phyloP scores from a whole-genome alignment of 1,140 invertebrate genomes.

The Artemia franciscana region DNA sequence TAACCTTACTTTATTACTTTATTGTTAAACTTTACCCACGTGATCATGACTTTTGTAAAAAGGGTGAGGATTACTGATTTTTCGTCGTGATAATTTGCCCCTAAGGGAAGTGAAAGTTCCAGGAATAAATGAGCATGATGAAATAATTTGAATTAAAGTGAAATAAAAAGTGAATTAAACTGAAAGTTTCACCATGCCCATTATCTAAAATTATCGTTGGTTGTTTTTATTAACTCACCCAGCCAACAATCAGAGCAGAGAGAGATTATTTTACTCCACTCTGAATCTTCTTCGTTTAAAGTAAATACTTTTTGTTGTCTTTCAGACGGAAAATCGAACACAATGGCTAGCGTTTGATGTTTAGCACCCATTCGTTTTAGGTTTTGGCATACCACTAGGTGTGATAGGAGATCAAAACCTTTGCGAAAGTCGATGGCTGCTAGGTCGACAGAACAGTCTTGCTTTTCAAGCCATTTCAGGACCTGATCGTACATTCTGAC shows the following conservation, averaged over 20 bases:
- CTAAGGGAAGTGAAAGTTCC: not conserved
- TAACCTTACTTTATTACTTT: too few species aligned
- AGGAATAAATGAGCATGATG: not conserved
- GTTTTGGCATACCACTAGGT: too few species aligned
- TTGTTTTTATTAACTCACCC: not conserved
- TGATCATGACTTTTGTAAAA: not conserved
- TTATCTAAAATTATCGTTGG: not conserved
- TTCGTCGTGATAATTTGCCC: not conserved
- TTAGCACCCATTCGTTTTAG: too few species aligned
- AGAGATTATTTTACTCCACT: not conserved
- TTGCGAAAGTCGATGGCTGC: too few species aligned
- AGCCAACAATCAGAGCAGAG: not conserved
- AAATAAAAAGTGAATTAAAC: too few species aligned
- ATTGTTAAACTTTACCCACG: not conserved
- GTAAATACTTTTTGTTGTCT: too few species aligned
- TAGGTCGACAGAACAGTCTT: too few species aligned
- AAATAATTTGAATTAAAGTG: not conserved
- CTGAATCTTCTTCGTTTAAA: not conserved
- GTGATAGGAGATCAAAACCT: too few species aligned
- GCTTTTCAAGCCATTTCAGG: too few species aligned
- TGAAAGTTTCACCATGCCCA: not conserved
- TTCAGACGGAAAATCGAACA: too few species aligned
- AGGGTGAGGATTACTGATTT: not conserved
- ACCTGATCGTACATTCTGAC: too few species aligned
- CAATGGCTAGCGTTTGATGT: too few species aligned